phyloP scores from a whole-genome alignment of 1,140 invertebrate genomes.

The Lerema accius region DNA sequence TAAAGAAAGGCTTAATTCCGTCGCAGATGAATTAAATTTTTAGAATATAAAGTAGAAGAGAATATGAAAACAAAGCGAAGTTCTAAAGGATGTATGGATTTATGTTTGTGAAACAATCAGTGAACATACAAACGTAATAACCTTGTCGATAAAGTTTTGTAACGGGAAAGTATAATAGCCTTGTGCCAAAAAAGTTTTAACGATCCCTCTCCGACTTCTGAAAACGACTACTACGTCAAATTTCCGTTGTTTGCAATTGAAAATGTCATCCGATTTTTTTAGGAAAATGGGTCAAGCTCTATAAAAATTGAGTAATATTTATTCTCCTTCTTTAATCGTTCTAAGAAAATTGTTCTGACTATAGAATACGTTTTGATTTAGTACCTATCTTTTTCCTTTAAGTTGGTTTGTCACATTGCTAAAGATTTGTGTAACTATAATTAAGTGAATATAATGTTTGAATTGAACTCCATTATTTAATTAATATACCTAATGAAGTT shows the following conservation, averaged over 20 bases:
- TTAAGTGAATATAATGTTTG: no score
- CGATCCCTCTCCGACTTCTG: conserved; percentile 45
- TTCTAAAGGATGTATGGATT: conserved; percentile 37
- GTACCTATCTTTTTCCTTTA: not conserved
- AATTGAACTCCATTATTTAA: no score
- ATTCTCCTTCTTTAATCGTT: not conserved
- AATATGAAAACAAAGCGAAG: conserved; percentile 27
- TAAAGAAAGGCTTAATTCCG: no score
- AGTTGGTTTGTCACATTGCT: not conserved
- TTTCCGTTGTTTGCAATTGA: conserved; percentile 40
- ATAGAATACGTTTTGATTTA: not conserved
- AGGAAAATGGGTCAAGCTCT: not conserved
- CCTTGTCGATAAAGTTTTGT: conserved; percentile 48
- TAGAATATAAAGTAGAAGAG: no score
- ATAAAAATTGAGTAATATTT: not conserved
- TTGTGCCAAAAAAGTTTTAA: conserved; percentile 65
- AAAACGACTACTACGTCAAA: conserved; percentile 37
- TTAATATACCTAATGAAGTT: no score
- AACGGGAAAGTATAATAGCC: conserved; percentile 56
- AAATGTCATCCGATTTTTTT: conserved; percentile 20
- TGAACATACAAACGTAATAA: conserved; percentile 49
- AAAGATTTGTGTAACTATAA: no score
- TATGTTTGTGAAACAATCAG: conserved; percentile 40
- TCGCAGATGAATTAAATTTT: no score
- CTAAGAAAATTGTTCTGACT: not conserved